These are phyloP conservation scores for Gymnothorax javanicus DNA, from an alignment of 2,797 vertebrate genomes.

Conservation along the genomic window DNA sequence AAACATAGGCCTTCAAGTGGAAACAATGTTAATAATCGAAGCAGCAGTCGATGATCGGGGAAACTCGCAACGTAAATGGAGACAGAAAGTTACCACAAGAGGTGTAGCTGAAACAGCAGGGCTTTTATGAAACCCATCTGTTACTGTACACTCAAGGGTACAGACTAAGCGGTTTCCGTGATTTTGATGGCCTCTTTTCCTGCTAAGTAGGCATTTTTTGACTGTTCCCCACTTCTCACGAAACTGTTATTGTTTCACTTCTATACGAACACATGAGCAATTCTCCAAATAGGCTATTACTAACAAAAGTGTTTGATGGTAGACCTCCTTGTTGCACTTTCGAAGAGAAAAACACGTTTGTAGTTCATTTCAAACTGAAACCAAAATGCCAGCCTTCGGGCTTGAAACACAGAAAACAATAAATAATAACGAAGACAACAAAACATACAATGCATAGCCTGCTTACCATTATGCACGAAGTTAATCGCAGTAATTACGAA, in stretches of 20 bases:
- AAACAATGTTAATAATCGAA: constrained; percentile 5
- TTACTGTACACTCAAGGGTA: constrained; percentile 11
- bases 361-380: background rate
- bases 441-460: background rate
- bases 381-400: background rate
- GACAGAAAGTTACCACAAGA: constrained; percentile 32
- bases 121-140: constrained; percentile 68
- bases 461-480: background rate
- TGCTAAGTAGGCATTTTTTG: constrained; percentile 69
- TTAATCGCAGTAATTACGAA: background rate
- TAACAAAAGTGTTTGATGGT: background rate
- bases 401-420: background rate
- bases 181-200: constrained; percentile 65
- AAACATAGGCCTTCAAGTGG: constrained; percentile 1
- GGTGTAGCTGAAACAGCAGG: constrained; percentile 50
- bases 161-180: constrained; percentile 63
- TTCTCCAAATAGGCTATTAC: background rate
- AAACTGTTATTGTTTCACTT: constrained; percentile 19
- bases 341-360: background rate
- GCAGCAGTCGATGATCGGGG: background rate
- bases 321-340: constrained; percentile 8
- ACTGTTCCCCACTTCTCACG: constrained; percentile 39
- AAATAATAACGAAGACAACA: background rate
- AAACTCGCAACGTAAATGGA: background rate
- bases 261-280: constrained; percentile 6